Percentiles rank a stretch among this genome's conserved stretches.
Conservation (phyloP, 2,797 vertebrate species). For the Nyctibius grandis region DNA sequence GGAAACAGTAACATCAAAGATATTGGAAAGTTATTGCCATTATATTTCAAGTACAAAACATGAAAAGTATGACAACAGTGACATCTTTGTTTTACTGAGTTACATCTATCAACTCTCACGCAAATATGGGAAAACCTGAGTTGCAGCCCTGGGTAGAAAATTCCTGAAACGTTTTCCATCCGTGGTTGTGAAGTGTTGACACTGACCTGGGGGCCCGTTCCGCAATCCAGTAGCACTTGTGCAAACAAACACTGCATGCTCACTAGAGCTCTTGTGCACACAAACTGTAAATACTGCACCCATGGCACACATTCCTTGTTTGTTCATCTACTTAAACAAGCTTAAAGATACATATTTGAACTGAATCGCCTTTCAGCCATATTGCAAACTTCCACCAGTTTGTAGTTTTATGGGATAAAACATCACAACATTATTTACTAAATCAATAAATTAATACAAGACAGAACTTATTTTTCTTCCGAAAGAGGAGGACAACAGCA, state of each 20-base stretch:
- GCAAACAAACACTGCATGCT: slow-evolving; percentile 56
- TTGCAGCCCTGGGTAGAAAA: not conserved
- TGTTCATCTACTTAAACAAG: slow-evolving; percentile 21
- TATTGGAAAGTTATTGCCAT: not conserved
- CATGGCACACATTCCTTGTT: not conserved
- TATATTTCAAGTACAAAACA: not conserved
- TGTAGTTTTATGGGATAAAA: not conserved
- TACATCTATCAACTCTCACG: not conserved
- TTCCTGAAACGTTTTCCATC: slow-evolving; percentile 13
- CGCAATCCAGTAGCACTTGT: slow-evolving; percentile 67
- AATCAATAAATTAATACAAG: not conserved
- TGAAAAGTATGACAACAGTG: not conserved
- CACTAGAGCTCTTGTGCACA: slow-evolving; percentile 44
- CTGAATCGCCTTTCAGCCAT: not conserved
- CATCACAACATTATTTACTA: not conserved
- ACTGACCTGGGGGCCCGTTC: slow-evolving; percentile 45
- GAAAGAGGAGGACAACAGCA: not conserved
- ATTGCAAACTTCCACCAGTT: not conserved
- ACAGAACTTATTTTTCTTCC: not conserved
- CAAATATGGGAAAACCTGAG: not conserved
- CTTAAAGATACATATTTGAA: not conserved
- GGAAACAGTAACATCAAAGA: not conserved
- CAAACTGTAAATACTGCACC: slow-evolving; percentile 11
- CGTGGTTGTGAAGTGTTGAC: not conserved
- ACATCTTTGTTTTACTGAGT: not conserved